Base-by-base conservation (phyloP, 1,140 invertebrate species). In the Galleria mellonella region DNA sequence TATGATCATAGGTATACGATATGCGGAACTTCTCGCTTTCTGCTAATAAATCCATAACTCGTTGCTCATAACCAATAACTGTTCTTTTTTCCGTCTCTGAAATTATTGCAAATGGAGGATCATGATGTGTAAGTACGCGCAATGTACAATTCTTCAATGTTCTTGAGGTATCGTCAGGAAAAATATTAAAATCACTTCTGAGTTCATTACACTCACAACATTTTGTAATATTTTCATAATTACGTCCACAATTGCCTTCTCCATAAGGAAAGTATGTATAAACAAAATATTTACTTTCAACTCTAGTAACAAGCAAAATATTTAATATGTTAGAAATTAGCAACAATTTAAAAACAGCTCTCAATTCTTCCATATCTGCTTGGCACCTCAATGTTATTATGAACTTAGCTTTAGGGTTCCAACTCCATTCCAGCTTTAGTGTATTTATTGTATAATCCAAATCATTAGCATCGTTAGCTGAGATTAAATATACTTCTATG, bases 191-290 rank as follows among this genome's bases (percentile, higher is more conserved):
- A n/a, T 9, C 14, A 23, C 2, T 17, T 17, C 5, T 23, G 1
- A 37, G 35, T 17, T 17, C 35, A n/a, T 15, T 17, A 17, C 35
- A 37, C 8, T 15, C 0, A 37, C 7, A 1, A n/a, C n/a, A 9
- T 17, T 15, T 37, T 37, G n/a, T 37, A 9, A 37, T 17, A 17
- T 37, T 37, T 17, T 37, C 14, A 7, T 37, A n/a, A 37, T 37
- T 15, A 6, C 17, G 17, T 35, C 35, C 35, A 17, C 35, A 37
- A n/a, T 37, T 15, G 17, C 17, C 9, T 37, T 37, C 17, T 5
- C 9, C 15, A 10, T 37, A 37, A 8, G 35, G 35, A 0, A 37
- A 13, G 9, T 37, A 37, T 17, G 35, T 37, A 17, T 37, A 37
- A 2, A 11, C 32, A 6, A 23, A 23, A 23, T 23, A 3, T 23